Percentiles rank a stretch among this genome's conserved stretches.
Conservation (phyloP, 2,797 vertebrate genomes). For the Lacerta agilis region DNA sequence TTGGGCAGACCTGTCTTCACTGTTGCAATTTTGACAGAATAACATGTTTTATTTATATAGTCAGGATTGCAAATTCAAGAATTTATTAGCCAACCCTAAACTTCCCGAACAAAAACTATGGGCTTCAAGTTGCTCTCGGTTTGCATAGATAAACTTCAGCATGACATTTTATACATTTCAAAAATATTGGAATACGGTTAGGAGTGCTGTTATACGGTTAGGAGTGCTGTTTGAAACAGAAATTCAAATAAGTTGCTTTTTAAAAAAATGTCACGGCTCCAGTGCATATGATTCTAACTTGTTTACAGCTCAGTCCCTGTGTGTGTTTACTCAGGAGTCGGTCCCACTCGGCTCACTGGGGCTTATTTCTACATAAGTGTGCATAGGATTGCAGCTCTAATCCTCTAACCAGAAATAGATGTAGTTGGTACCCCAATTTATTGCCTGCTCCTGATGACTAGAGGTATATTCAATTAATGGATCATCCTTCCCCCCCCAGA, state of each 20-base stretch:
- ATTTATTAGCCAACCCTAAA: background rate
- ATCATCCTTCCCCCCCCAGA: background rate
- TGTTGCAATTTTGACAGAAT: background rate
- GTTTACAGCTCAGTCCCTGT: background rate
- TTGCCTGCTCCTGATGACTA: background rate
- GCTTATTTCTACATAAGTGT: background rate
- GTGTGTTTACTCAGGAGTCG: slow-evolving; percentile 26
- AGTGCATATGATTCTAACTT: background rate
- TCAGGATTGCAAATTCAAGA: background rate
- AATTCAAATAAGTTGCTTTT: slow-evolving; percentile 25
- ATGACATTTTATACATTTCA: background rate
- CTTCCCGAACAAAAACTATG: background rate
- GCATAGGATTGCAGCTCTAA: background rate
- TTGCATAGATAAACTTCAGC: background rate
- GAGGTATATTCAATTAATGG: background rate
- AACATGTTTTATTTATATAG: background rate
- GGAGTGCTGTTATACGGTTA: slow-evolving; percentile 7
- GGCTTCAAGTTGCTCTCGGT: background rate
- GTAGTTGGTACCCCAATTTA: background rate
- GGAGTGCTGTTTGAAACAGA: slow-evolving; percentile 19
- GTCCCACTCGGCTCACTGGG: background rate
- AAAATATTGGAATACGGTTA: background rate
- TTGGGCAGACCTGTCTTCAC: background rate
- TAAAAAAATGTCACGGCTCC: background rate
- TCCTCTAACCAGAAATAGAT: background rate